Evolutionary conservation across 92 coral and sea anemone genomes (phyloP).

Genomic region (Phenganax marumi): DNA sequence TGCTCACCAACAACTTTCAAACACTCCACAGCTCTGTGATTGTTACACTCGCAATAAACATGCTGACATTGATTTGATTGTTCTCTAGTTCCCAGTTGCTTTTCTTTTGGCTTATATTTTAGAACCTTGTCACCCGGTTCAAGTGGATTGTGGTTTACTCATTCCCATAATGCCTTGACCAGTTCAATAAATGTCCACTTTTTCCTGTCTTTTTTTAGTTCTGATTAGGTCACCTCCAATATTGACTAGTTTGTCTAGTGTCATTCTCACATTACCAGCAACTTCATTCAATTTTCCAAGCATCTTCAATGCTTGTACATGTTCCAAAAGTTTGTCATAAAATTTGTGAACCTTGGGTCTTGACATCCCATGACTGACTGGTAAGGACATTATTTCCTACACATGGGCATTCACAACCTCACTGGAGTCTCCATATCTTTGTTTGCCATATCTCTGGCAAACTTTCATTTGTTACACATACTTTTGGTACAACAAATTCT

Average conservation of each 20-base stretch:
- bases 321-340: no score
- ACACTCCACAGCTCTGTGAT: not conserved
- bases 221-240: not conserved
- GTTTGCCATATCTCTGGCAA: not conserved
- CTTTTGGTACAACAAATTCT: not conserved
- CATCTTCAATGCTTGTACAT: not conserved
- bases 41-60: not conserved
- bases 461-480: not conserved
- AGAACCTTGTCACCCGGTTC: not conserved
- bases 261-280: not conserved
- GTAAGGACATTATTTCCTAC: conserved; percentile 2
- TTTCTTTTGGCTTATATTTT: not conserved
- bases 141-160: not conserved
- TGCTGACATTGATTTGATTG: not conserved
- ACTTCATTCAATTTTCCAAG: not conserved
- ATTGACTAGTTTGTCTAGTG: not conserved
- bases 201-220: not conserved
- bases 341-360: conserved; percentile 4
- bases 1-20: not conserved
- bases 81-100: not conserved
- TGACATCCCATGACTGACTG: not conserved
- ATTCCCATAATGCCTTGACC: not conserved
- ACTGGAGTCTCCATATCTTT: conserved; percentile 6
- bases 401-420: conserved; percentile 4
- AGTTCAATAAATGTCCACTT: conserved; percentile 1